Base-by-base conservation (phyloP, 2,888 invertebrate genomes). In the Lepidochitona cinerea region DNA sequence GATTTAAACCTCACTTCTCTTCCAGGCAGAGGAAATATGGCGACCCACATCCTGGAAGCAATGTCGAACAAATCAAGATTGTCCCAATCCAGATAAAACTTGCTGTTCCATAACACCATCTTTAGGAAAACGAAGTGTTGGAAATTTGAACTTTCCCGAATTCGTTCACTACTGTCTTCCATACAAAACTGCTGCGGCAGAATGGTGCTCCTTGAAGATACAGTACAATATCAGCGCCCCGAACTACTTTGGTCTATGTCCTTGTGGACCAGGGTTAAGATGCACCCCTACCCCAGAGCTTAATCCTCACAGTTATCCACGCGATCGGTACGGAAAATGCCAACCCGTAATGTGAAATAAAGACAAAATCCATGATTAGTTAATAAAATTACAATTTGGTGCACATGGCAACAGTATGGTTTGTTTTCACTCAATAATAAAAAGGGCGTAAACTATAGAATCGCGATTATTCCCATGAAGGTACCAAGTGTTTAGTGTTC, bases 321-420 rank as follows among this genome's bases (percentile, higher is more conserved):
- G 79, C 1, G 80, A 83, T 37, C 70, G 75, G 73, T 85, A 72
- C 53, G 85, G 85, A 6, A 82, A 83, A 76, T 85, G 85, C 66
- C 73, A 73, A 1, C 75, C 75, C 0, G 49, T 53, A 14, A 37
- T 7, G 33, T 49, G 29, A 35, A 69, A n/a, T n/a, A n/a, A n/a
- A n/a, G n/a, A n/a, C n/a, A n/a, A n/a, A n/a, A n/a, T n/a, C n/a
- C n/a, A n/a, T n/a, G n/a, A n/a, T n/a, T n/a, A n/a, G n/a, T n/a
- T n/a, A n/a, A n/a, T n/a, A n/a, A n/a, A n/a, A n/a, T n/a, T n/a
- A n/a, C n/a, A n/a, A n/a, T n/a, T n/a, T n/a, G n/a, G n/a, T n/a
- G n/a, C n/a, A n/a, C n/a, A n/a, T n/a, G n/a, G n/a, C n/a, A n/a
- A n/a, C n/a, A n/a, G n/a, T n/a, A n/a, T n/a, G n/a, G n/a, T n/a